Evolutionary conservation across 1,140 invertebrate genomes (phyloP).

Genomic region (Acromyrmex charruanus): DNA sequence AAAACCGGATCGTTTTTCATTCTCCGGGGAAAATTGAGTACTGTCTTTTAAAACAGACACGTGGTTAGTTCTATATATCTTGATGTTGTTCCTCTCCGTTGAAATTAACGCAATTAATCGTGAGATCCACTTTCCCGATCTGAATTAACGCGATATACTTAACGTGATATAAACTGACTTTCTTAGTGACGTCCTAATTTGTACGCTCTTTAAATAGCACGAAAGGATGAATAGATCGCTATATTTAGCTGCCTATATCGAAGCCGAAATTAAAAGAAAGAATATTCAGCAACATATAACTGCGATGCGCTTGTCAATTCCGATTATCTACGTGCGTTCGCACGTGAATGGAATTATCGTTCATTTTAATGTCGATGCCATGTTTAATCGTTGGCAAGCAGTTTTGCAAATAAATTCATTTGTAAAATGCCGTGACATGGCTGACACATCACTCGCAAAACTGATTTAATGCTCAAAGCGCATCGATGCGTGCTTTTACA

Average conservation of each 20-base stretch:
- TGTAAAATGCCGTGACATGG: slow-evolving; percentile 61
- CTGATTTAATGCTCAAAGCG: slow-evolving; percentile 72
- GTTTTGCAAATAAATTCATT: too few relatives aligned
- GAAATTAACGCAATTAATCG: slow-evolving; percentile 39
- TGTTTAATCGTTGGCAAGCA: slow-evolving; percentile 44
- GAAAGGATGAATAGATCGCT: neutral
- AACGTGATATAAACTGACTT: neutral
- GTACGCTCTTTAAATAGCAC: neutral
- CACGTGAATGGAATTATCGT: slow-evolving; percentile 51
- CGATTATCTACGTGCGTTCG: slow-evolving; percentile 34
- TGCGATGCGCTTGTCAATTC: slow-evolving; percentile 21
- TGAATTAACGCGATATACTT: slow-evolving; percentile 10
- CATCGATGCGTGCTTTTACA: slow-evolving; percentile 46
- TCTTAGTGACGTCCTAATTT: neutral
- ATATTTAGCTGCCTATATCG: neutral
- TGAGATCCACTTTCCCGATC: neutral
- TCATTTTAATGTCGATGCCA: slow-evolving; percentile 60
- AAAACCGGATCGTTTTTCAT: slow-evolving; percentile 18
- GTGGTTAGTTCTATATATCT: neutral
- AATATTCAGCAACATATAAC: neutral
- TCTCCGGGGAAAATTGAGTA: neutral
- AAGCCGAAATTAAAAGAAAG: slow-evolving; percentile 27
- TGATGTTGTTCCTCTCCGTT: neutral
- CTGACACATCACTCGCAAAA: slow-evolving; percentile 65
- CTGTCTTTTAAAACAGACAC: neutral